Evolutionary conservation across 2,888 invertebrate species (phyloP).

Genomic region (Brenthis daphne): DNA sequence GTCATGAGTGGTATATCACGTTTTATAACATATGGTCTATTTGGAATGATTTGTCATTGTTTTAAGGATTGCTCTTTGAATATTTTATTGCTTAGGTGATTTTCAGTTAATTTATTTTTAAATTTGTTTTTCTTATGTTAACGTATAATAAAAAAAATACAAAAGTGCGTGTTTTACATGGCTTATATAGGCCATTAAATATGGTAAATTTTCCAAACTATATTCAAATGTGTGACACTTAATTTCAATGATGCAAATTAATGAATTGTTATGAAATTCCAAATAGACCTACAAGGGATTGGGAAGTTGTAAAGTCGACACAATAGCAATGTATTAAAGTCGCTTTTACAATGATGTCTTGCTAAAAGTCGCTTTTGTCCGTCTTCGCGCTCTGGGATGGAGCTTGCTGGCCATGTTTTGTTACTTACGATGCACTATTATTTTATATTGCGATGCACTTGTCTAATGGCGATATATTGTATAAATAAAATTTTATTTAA

Average conservation of each 20-base stretch:
- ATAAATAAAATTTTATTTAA: not conserved
- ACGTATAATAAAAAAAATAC: too few species aligned
- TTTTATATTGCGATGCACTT: conserved; percentile 38
- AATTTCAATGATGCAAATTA: too few species aligned
- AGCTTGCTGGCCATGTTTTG: conserved; percentile 66
- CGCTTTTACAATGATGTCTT: conserved; percentile 33
- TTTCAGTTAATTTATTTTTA: too few species aligned
- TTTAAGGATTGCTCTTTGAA: too few species aligned
- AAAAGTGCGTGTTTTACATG: too few species aligned
- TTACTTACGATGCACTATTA: conserved; percentile 38
- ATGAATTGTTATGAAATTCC: conserved; percentile 26
- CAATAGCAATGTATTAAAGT: conserved; percentile 18
- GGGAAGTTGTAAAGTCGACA: conserved; percentile 28
- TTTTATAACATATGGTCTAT: conserved; percentile 50
- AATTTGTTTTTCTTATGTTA: too few species aligned
- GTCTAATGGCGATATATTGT: conserved; percentile 11
- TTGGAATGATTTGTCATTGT: conserved; percentile 47
- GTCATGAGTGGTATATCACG: conserved; percentile 71
- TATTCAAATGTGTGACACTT: too few species aligned
- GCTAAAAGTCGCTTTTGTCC: conserved; percentile 55
- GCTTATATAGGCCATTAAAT: not conserved
- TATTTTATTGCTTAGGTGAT: too few species aligned
- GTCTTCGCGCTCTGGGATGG: conserved; percentile 66
- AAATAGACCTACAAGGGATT: conserved; percentile 39
- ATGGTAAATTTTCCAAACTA: not conserved